phyloP scores from a whole-genome alignment of 1,140 invertebrate genomes.

The Bombyx mori region DNA sequence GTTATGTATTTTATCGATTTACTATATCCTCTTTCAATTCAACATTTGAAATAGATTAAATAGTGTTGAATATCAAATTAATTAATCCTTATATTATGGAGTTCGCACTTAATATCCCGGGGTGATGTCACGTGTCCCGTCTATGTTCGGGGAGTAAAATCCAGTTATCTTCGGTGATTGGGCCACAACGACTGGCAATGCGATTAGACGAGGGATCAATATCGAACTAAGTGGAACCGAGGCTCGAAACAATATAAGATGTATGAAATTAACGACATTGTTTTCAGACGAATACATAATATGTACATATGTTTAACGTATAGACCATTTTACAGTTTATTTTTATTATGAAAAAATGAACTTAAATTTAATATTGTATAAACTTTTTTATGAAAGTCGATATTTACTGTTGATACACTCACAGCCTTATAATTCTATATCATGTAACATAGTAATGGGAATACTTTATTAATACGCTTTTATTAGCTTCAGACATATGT shows the following conservation, averaged over 20 bases:
- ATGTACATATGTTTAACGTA: not conserved
- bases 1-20: too few relatives aligned
- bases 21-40: too few relatives aligned
- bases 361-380: too few relatives aligned
- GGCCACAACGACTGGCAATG: conserved; percentile 36
- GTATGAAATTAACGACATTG: conserved; percentile 13
- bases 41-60: too few relatives aligned
- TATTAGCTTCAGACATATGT: too few relatives aligned
- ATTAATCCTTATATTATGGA: conserved; percentile 32
- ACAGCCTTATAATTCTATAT: too few relatives aligned
- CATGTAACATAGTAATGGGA: too few relatives aligned
- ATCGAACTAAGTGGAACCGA: conserved; percentile 29
- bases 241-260: conserved; percentile 21
- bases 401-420: too few relatives aligned
- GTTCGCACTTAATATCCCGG: conserved; percentile 29
- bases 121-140: conserved; percentile 27
- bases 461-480: too few relatives aligned
- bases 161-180: conserved; percentile 40
- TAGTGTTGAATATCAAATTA: conserved; percentile 18
- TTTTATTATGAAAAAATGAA: not conserved
- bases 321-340: not conserved
- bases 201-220: conserved; percentile 37
- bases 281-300: not conserved
- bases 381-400: too few relatives aligned
- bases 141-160: conserved; percentile 28